Percentiles rank a stretch among this genome's conserved stretches.
Evolutionary conservation across 1,140 invertebrate species (phyloP).

Genomic region (Meloidogyne exigua): DNA sequence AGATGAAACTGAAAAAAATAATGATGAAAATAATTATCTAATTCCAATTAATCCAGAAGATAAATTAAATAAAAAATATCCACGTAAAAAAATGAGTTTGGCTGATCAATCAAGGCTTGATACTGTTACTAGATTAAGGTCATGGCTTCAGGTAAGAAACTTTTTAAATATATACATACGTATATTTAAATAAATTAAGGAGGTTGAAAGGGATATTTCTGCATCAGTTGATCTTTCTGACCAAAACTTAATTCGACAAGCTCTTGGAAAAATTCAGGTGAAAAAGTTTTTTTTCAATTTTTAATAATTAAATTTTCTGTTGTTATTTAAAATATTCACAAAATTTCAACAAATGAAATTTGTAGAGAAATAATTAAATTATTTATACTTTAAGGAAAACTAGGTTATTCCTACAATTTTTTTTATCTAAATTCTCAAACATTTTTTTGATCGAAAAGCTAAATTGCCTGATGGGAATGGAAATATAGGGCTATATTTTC

Average conservation of each 20-base stretch:
- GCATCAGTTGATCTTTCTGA: conserved; percentile 56
- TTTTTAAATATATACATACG: neutral
- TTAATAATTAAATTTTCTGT: too few species aligned
- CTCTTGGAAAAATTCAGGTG: conserved; percentile 41
- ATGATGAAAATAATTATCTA: conserved; percentile 15
- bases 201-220: conserved; percentile 54
- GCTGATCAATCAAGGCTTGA: conserved; percentile 45
- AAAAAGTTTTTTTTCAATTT: neutral
- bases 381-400: too few species aligned
- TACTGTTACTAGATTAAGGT: conserved; percentile 52
- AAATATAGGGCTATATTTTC: neutral
- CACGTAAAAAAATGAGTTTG: conserved; percentile 34
- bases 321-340: too few species aligned
- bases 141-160: conserved; percentile 43
- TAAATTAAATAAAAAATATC: conserved; percentile 7
- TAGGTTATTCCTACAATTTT: too few species aligned
- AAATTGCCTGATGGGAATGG: neutral
- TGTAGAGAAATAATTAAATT: too few species aligned
- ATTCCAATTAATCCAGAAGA: conserved; percentile 16
- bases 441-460: too few species aligned
- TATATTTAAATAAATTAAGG: conserved; percentile 14
- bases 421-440: too few species aligned
- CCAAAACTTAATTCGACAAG: conserved; percentile 44
- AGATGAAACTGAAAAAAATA: conserved; percentile 13
- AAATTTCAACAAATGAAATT: too few species aligned